These are phyloP conservation scores for Listronotus bonariensis DNA, from an alignment of 1,140 invertebrate species.

Conservation along the genomic window DNA sequence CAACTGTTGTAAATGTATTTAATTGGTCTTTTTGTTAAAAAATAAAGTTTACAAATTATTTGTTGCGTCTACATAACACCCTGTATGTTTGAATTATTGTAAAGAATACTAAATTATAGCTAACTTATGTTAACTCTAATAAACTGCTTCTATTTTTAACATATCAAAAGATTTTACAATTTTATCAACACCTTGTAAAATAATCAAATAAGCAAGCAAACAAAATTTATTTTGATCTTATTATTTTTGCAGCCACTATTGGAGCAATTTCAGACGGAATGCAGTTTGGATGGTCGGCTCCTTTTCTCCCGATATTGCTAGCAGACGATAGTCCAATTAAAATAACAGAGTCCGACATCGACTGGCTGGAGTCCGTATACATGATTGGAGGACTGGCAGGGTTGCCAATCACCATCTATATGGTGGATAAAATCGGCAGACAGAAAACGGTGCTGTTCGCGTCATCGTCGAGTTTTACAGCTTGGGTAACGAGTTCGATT, in stretches of 20 bases:
- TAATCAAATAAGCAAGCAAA: no score
- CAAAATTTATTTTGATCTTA: no score
- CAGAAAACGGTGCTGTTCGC: slow-evolving; percentile 64
- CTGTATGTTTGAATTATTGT: no score
- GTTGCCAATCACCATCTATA: slow-evolving; percentile 58
- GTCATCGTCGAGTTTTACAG: slow-evolving; percentile 62
- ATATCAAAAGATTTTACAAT: background rate
- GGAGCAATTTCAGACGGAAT: slow-evolving; percentile 35
- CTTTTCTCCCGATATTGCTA: slow-evolving; percentile 53
- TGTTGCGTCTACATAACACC: no score
- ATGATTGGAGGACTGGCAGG: slow-evolving; percentile 47
- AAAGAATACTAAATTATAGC: no score
- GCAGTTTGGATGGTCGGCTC: slow-evolving; percentile 63
- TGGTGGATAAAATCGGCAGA: slow-evolving; percentile 67
- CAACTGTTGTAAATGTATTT: no score
- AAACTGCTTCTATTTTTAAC: no score
- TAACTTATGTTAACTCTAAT: no score
- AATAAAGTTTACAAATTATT: no score
- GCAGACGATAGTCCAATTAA: slow-evolving; percentile 7
- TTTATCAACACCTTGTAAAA: no score
- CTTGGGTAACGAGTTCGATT: slow-evolving; percentile 57
- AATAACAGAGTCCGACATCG: slow-evolving; percentile 12
- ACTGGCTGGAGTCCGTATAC: slow-evolving; percentile 10
- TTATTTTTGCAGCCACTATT: slow-evolving; percentile 25
- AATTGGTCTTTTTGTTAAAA: no score